Evolutionary conservation across 2,888 invertebrate genomes (phyloP), one percentile per base, ranked within the genome.

Genomic region (Tetranychus truncatus): DNA sequence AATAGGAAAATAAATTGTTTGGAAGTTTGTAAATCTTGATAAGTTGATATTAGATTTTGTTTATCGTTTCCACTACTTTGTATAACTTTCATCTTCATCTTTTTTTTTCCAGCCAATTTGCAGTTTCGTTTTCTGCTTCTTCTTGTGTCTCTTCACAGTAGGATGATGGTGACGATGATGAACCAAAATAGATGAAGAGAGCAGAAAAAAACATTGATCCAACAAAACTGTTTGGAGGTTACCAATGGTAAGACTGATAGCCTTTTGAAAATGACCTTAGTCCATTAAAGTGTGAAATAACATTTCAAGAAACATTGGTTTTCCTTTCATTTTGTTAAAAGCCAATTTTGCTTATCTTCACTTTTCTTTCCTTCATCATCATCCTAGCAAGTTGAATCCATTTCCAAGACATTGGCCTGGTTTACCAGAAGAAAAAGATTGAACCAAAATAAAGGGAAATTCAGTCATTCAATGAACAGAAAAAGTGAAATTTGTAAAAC

Each of bases 11-110:
- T 55, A 55, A 55, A 55, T 55, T 55, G 55, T 55, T 55, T 55
- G 55, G 55, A 55, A 55, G 55, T 55, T 55, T 55, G 55, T 55
- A 55, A 55, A 55, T 55, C 55, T 55, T 55, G 55, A 55, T 55
- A 55, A 55, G 55, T 55, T 55, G 34, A 55, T 55, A 55, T 55
- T 55, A 34, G 34, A 34, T 34, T 34, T 34, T 34, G 34, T 34
- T 55, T 55, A 9, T 55, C 55, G 55, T 55, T 55, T 34, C 34
- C 34, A 34, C 34, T 34, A 34, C 34, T 34, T 34, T 34, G 34
- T 34, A 34, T 34, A 34, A 34, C 34, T 34, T 34, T 34, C 34
- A 34, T 34, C 34, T 34, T 34, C 34, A 34, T 34, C 34, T 34
- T 34, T 34, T 34, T n/a, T 34, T 34, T 34, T 34, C 34, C 34